Evolutionary conservation across 2,797 vertebrate genomes (phyloP), one percentile per base, ranked within the genome.

Genomic region (Danio kyathit): DNA sequence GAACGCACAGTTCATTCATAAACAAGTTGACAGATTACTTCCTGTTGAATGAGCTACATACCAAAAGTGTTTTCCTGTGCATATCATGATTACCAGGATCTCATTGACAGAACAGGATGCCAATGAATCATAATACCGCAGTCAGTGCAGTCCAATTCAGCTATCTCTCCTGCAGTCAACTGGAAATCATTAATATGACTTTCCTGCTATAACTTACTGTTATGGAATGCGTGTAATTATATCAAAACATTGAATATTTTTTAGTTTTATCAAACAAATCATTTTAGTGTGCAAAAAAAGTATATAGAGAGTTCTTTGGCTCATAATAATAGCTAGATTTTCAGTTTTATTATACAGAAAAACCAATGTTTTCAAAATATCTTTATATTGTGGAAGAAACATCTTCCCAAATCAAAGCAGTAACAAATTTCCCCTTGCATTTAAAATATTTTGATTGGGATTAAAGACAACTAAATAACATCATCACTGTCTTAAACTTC

Each of bases 171-270:
- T 13, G 64, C 65, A 90, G 89, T 88, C 89, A 89, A 91, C 94
- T 94, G 95, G 95, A 96, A 95, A 88, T 92, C 89, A 93, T 94
- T 94, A 89, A 90, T 90, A 91, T 92, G 90, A 93, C 93, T 94
- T 94, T 95, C 93, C 93, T 95, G 93, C n/a, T n/a, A n/a, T n/a
- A n/a, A n/a, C n/a, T n/a, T n/a, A n/a, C n/a, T n/a, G n/a, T n/a
- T n/a, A 1, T 57, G 56, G 21, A 6, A 59, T 38, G 12, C 7
- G 2, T 59, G 56, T 29, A 59, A 29, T 12, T 59, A 12, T 59
- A 59, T 29, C 7, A 21, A 57, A 59, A 19, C 29, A 29, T 29
- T 29, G 29, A 59, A 10, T 19, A 17, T 57, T 52, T 7, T 52
- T 14, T 52, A 17, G 9, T 17, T 56, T 56, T 17, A 9, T 19